A percentile compares a stretch with the other conserved stretches of the same genome.
Evolutionary conservation across 2,888 invertebrate genomes (phyloP).

Genomic region (Acanthosepion esculentum): DNA sequence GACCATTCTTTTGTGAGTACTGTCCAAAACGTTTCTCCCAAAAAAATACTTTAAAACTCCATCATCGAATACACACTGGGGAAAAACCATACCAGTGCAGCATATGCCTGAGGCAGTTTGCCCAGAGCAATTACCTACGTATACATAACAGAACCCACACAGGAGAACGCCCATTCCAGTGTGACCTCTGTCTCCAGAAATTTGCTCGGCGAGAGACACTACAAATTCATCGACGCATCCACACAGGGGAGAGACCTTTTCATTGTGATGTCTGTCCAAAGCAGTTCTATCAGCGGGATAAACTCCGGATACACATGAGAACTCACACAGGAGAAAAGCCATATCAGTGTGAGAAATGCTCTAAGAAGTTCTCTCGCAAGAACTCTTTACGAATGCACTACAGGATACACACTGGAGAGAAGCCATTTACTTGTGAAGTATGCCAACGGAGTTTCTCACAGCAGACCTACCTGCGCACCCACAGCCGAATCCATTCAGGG

Average conservation of each 20-base stretch:
- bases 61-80: background rate
- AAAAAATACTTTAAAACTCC: background rate
- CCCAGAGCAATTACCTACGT: background rate
- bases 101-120: conserved; percentile 21
- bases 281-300: background rate
- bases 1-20: background rate
- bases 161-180: background rate
- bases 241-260: conserved; percentile 36
- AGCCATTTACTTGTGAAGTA: background rate
- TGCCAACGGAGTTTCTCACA: background rate
- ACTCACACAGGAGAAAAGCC: background rate
- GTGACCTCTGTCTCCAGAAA: background rate
- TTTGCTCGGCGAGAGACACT: conserved; percentile 70
- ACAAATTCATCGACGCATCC: background rate
- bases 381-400: background rate
- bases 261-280: background rate
- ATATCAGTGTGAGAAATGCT: background rate
- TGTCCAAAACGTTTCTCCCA: background rate
- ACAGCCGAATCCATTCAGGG: background rate
- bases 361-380: background rate
- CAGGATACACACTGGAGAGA: background rate
- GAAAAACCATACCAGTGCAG: background rate
- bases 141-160: conserved; percentile 6
- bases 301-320: conserved; percentile 36
- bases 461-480: background rate